These are phyloP conservation scores for Liopterus haemorrhoidalis DNA, from an alignment of 2,888 invertebrate species.

Conservation along the genomic window DNA sequence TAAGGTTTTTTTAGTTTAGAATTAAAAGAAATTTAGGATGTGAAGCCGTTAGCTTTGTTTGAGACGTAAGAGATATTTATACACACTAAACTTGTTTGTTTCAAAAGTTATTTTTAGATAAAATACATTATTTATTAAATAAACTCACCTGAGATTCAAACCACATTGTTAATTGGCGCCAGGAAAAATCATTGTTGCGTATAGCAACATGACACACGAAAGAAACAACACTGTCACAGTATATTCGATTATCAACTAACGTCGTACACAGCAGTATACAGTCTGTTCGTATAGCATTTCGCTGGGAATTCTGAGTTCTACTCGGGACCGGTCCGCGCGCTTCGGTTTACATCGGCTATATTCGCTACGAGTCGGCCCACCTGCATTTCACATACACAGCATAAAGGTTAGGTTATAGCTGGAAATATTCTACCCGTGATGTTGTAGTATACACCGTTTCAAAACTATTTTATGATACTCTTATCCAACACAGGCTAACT, in stretches of 20 bases:
- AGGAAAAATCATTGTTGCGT: conserved; percentile 44
- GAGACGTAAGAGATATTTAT: too few species aligned
- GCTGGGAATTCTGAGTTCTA: conserved; percentile 19
- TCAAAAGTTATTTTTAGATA: too few species aligned
- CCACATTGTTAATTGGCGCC: conserved; percentile 46
- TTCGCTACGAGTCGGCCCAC: conserved; percentile 48
- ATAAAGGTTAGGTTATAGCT: conserved; percentile 43
- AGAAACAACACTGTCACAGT: conserved; percentile 19
- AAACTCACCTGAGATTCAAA: conserved; percentile 46
- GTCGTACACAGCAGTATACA: conserved; percentile 35
- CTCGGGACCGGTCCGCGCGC: conserved; percentile 42
- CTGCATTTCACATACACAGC: conserved; percentile 48
- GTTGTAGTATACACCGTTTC: too few species aligned
- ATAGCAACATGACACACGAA: conserved; percentile 43
- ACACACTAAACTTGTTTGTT: too few species aligned
- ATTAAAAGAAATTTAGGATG: too few species aligned
- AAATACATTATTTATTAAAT: conserved; percentile 7
- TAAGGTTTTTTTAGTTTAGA: too few species aligned
- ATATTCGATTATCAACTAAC: conserved; percentile 10
- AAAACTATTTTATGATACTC: too few species aligned
- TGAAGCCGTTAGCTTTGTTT: too few species aligned
- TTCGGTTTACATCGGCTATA: conserved; percentile 41
- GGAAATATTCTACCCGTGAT: conserved; percentile 31
- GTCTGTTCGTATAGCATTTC: conserved; percentile 19
- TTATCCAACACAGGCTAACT: too few species aligned